Evolutionary conservation across 2,797 vertebrate species (phyloP).

Genomic region (Helicolenus hilgendorfi): DNA sequence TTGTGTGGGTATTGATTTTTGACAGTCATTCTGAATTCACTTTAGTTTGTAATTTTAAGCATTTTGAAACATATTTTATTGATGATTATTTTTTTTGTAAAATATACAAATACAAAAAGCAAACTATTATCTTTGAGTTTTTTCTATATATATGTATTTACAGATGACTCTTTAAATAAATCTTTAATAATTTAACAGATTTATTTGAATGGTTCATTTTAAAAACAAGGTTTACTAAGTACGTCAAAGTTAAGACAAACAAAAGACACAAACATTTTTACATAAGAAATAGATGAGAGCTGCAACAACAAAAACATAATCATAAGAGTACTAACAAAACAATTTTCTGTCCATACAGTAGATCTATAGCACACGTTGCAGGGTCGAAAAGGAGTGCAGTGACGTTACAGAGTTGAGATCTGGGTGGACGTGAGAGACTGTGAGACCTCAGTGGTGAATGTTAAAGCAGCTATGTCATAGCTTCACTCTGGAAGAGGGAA

Average conservation of each 20-base stretch:
- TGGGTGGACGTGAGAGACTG: not conserved
- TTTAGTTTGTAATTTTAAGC: not conserved
- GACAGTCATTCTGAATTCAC: not conserved
- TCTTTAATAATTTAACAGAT: conserved; percentile 46
- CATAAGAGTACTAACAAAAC: not conserved
- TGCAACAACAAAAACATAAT: not conserved
- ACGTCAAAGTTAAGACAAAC: conserved; percentile 8
- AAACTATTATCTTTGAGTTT: not conserved
- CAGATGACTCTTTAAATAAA: not conserved
- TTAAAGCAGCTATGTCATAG: not conserved
- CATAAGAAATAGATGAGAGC: not conserved
- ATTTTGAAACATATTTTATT: conserved; percentile 7
- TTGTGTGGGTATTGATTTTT: conserved; percentile 36
- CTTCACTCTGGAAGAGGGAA: conserved; percentile 59
- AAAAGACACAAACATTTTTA: not conserved
- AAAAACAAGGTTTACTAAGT: not conserved
- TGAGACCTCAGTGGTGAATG: not conserved
- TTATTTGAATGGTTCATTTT: not conserved
- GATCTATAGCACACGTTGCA: not conserved
- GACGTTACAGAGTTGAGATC: conserved; percentile 18
- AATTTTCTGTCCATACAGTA: not conserved
- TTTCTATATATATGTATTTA: not conserved
- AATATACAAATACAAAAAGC: conserved; percentile 20
- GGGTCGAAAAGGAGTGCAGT: conserved; percentile 68
- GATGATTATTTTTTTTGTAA: not conserved